A percentile compares a stretch with the other conserved stretches of the same genome.
Conservation (phyloP, 2,797 vertebrate genomes). For the Micropoecilia bifurca region DNA sequence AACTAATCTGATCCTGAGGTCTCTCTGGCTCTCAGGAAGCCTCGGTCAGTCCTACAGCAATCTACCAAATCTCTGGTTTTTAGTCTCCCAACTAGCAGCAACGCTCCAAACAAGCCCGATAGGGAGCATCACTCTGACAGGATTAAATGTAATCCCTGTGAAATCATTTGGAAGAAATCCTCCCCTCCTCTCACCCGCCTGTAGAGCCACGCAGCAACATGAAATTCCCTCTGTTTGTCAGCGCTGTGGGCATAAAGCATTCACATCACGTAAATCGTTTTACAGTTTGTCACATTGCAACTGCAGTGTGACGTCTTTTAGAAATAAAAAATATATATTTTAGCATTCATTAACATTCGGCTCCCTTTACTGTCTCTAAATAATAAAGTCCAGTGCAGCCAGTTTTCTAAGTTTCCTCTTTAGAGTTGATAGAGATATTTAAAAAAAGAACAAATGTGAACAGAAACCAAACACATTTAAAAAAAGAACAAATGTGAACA, state of each 20-base stretch:
- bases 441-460: not conserved
- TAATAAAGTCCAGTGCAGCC: not conserved
- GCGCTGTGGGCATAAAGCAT: not conserved
- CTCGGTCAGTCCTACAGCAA: slow-evolving; percentile 8
- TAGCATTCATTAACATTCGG: not conserved
- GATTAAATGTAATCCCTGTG: slow-evolving; percentile 46
- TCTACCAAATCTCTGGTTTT: slow-evolving; percentile 43
- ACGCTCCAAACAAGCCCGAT: slow-evolving; percentile 44
- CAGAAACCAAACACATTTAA: not conserved
- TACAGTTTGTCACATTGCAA: not conserved
- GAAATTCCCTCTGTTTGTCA: slow-evolving; percentile 2
- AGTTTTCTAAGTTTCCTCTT: not conserved
- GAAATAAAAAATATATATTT: not conserved
- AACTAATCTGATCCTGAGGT: slow-evolving; percentile 21
- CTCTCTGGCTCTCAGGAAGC: slow-evolving; percentile 27
- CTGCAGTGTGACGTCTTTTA: not conserved
- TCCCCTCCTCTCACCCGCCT: not conserved
- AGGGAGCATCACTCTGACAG: slow-evolving; percentile 23
- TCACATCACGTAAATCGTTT: not conserved
- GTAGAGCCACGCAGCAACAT: slow-evolving; percentile 14
- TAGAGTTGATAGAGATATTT: not conserved
- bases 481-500: not conserved
- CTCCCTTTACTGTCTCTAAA: not conserved
- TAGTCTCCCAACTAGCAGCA: slow-evolving; percentile 20
- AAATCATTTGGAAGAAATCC: slow-evolving; percentile 33